Evolutionary conservation across 2,797 vertebrate species (phyloP).

Genomic region (Falco naumanni): DNA sequence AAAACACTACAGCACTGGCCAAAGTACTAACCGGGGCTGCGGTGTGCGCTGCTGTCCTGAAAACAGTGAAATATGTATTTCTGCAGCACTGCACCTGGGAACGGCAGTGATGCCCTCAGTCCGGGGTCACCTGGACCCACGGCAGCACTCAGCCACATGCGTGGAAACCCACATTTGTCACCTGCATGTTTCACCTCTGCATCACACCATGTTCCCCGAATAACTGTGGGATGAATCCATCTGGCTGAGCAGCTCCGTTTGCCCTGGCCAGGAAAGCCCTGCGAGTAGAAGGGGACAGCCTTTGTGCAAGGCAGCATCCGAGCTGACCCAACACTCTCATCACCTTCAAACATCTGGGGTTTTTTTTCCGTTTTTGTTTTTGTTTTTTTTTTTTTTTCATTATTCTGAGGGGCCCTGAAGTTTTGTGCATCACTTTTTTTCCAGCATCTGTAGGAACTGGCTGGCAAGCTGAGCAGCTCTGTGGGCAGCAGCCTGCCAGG

Average conservation of each 20-base stretch:
- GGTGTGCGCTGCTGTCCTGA: not conserved
- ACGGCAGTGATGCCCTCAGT: not conserved
- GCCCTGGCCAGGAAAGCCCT: not conserved
- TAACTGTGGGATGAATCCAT: not conserved
- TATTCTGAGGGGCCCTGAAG: not conserved
- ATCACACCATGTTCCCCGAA: not conserved
- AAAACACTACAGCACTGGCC: no score
- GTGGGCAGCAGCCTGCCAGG: not conserved
- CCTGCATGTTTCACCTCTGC: not conserved
- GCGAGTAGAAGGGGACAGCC: not conserved
- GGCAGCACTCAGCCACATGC: fast-evolving
- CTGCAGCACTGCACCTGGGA: not conserved
- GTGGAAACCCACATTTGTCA: not conserved
- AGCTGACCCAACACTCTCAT: not conserved
- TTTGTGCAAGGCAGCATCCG: not conserved
- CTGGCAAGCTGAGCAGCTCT: no score
- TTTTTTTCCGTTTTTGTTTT: not conserved
- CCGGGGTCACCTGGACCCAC: not conserved
- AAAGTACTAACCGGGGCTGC: fast-evolving
- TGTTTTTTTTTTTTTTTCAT: not conserved
- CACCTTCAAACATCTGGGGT: not conserved
- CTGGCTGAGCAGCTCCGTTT: not conserved
- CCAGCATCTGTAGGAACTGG: not conserved
- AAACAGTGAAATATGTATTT: not conserved
- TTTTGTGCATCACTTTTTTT: not conserved